These are phyloP conservation scores for Drosophila carrolli DNA, from an alignment of 1,140 invertebrate species.

Conservation along the genomic window DNA sequence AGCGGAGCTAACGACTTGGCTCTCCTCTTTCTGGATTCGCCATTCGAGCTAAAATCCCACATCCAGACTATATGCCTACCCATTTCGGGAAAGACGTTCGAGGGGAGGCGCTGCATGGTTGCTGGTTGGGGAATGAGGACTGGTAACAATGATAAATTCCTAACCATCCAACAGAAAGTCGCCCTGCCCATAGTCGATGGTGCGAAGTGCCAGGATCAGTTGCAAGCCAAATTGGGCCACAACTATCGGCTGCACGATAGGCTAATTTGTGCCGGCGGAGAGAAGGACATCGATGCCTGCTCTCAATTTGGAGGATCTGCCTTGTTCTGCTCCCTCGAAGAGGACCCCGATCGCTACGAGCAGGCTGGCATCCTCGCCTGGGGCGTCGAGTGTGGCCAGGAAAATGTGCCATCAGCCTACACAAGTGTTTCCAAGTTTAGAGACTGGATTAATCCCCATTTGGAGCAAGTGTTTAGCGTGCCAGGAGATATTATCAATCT, in stretches of 20 bases:
- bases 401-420: slow-evolving; percentile 1
- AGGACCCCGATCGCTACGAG: neutral
- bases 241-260: slow-evolving; percentile 84
- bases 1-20: slow-evolving; percentile 86
- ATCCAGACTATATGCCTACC: slow-evolving; percentile 88
- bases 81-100: slow-evolving; percentile 61
- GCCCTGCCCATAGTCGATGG: slow-evolving; percentile 85
- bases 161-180: slow-evolving; percentile 87
- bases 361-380: slow-evolving; percentile 9
- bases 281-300: slow-evolving; percentile 84
- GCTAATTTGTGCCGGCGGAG: slow-evolving; percentile 87
- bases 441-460: slow-evolving; percentile 1
- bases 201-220: slow-evolving; percentile 80
- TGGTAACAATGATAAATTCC: slow-evolving; percentile 85
- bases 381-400: neutral
- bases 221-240: slow-evolving; percentile 57
- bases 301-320: neutral
- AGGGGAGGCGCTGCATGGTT: slow-evolving; percentile 88
- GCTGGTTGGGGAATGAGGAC: slow-evolving; percentile 92
- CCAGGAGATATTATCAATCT: neutral
- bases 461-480: neutral
- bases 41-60: slow-evolving; percentile 86
- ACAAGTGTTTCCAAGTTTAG: slow-evolving; percentile 4
- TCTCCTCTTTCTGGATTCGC: slow-evolving; percentile 86
- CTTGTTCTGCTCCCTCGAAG: slow-evolving; percentile 5